Conservation (phyloP, 2,113 vertebrate genomes). For the Barnardius zonarius region DNA sequence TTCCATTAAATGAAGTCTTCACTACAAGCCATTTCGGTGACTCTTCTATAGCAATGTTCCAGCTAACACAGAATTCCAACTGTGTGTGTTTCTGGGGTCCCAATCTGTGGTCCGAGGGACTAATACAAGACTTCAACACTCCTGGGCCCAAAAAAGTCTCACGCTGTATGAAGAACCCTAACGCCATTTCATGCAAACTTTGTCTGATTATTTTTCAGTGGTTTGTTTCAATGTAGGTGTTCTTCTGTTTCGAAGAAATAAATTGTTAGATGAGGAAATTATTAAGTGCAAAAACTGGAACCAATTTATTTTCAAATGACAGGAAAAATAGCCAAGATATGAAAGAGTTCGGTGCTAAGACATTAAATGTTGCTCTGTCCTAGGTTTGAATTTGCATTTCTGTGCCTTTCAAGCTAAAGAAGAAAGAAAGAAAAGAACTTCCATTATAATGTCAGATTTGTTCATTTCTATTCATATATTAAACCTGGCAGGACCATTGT, state of each 20-base stretch:
- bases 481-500: background rate
- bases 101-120: background rate
- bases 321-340: background rate
- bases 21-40: background rate
- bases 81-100: background rate
- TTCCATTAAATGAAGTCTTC: background rate
- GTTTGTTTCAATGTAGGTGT: background rate
- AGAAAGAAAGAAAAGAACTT: background rate
- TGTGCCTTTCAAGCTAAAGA: constrained; percentile 3
- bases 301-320: background rate
- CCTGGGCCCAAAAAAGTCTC: background rate
- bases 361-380: background rate
- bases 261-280: background rate
- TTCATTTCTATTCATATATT: constrained; percentile 24
- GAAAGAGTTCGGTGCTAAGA: background rate
- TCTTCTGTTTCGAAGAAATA: background rate
- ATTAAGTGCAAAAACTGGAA: background rate
- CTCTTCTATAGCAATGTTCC: background rate
- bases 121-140: background rate
- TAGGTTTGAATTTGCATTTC: background rate
- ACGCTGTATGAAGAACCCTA: background rate
- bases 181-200: background rate
- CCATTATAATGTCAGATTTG: background rate
- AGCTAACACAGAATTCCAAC: background rate
- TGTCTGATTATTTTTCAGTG: background rate